These are phyloP conservation scores for Drosophila kurseongensis DNA, from an alignment of 1,140 invertebrate genomes.

Conservation along the genomic window DNA sequence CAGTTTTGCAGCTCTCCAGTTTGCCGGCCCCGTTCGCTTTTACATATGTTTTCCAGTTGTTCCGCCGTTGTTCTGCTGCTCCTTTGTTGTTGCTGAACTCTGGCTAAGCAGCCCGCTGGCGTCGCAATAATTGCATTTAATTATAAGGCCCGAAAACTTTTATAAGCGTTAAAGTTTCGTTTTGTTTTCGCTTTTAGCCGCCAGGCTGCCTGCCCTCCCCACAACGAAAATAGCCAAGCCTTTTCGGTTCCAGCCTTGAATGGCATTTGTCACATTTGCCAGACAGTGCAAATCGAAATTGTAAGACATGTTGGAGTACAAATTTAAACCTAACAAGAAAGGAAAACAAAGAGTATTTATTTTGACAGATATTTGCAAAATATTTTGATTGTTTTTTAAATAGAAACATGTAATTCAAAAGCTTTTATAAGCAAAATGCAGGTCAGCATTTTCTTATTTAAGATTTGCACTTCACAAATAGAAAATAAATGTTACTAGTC, in stretches of 20 bases:
- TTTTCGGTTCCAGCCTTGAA: slow-evolving; percentile 53
- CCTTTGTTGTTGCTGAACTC: slow-evolving; percentile 54
- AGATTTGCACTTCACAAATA: no score
- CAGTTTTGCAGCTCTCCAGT: no score
- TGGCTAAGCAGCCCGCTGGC: slow-evolving; percentile 64
- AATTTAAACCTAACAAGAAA: background rate
- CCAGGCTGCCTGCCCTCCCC: slow-evolving; percentile 28
- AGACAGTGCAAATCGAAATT: slow-evolving; percentile 1
- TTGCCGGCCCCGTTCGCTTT: slow-evolving; percentile 49
- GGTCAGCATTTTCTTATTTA: no score
- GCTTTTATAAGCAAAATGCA: no score
- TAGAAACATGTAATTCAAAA: no score
- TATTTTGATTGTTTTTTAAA: no score
- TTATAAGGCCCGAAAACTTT: slow-evolving; percentile 66
- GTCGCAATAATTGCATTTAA: slow-evolving; percentile 84
- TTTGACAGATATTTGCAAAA: no score
- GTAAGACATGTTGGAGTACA: background rate
- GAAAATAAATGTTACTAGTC: background rate
- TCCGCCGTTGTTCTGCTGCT: slow-evolving; percentile 51
- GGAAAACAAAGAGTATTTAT: background rate
- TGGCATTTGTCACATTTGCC: slow-evolving; percentile 68
- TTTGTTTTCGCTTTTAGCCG: slow-evolving; percentile 38
- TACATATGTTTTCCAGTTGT: slow-evolving; percentile 77
- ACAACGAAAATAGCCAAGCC: slow-evolving; percentile 29
- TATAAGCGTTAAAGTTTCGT: slow-evolving; percentile 47